Evolutionary conservation across 64 coral and sea anemone genomes (phyloP), one percentile per base, ranked within the genome.

Genomic region (Pocillopora verrucosa): DNA sequence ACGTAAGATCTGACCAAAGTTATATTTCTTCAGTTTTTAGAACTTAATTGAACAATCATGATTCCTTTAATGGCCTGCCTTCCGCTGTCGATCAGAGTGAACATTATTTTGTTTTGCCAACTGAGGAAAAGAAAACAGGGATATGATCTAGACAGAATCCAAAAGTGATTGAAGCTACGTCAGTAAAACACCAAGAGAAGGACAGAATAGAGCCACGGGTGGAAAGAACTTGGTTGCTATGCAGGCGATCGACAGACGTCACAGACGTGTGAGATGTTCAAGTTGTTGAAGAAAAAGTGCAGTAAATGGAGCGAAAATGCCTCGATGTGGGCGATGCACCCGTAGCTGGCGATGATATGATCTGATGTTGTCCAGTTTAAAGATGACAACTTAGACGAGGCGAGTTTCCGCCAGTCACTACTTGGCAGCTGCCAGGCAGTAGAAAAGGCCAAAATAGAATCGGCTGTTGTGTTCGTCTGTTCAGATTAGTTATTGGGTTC

Each of bases 41-140:
- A 45, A 12, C 35, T 70, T 10, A 85, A 85, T n/a, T 85, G 82
- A 38, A 85, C 68, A 19, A 58, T 85, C n/a, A 57, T 85, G 22
- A 67, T 85, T 57, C 82, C 82, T 5, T 72, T 85, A 68, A 72
- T 72, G 82, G 82, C 82, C 82, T 85, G 82, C 30, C 65, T 85
- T 72, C 82, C 70, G 56, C 37, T 85, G 2, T 85, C 82, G 1
- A 37, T 85, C 3, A 24, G 70, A 16, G 82, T 65, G 7, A 85
- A 85, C 65, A 58, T 85, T 22, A 85, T 85, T 22, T 45, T 85
- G 26, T 25, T 85, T 85, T 85, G 82, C n/a, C 82, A 63, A 19
- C n/a, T 85, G 37, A 85, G 36, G 72, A 7, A 72, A 72, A 63
- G 82, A 15, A 19, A 70, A 37, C 63, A 72, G 12, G 82, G 57